Base-by-base conservation (phyloP, 2,888 invertebrate species). In the Phortica okadai region DNA sequence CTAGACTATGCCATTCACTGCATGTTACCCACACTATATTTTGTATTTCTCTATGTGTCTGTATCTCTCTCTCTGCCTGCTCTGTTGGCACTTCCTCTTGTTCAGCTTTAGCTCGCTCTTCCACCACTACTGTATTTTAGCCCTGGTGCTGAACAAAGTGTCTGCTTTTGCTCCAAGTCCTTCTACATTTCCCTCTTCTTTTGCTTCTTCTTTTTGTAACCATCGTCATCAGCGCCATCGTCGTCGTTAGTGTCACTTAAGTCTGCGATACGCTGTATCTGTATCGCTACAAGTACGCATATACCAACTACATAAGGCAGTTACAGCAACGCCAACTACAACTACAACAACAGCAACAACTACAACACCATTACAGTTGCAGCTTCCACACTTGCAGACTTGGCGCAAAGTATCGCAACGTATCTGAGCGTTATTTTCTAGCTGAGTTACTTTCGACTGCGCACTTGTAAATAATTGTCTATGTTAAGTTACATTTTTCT, bases 181-280 rank as follows among this genome's bases (percentile, higher is more conserved):
- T 62, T 11, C 25, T 10, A 25, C 41, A 50, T 2, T 14, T 11
- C 11, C 5, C 8, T 33, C 64, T 64, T 41, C 21, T 16, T 16
- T 21, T 59, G 16, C 59, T 59, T 16, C 59, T 59, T 16, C 59
- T 8, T 59, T 16, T 59, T 59, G 59, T 41, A 33, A 33, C 21
- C 11, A 64, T 25, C 64, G 41, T 64, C 33, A 21, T 67, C 67
- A 14, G 8, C 14, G n/a, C 42, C 67, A 45, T 54, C 70, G 58
- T 45, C 80, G 83, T 83, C 82, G 86, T 85, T 88, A 86, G 85
- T 86, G 89, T 86, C 89, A 87, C 88, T 85, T 87, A 87, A 88
- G 89, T 80, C 87, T 87, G 84, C 85, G 84, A 73, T 67, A 67
- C 50, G 50, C 10, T 67, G 42, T 67, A 67, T 44, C 67, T 67